Evolutionary conservation across 2,797 vertebrate genomes (phyloP).

Genomic region (Astyanax mexicanus): DNA sequence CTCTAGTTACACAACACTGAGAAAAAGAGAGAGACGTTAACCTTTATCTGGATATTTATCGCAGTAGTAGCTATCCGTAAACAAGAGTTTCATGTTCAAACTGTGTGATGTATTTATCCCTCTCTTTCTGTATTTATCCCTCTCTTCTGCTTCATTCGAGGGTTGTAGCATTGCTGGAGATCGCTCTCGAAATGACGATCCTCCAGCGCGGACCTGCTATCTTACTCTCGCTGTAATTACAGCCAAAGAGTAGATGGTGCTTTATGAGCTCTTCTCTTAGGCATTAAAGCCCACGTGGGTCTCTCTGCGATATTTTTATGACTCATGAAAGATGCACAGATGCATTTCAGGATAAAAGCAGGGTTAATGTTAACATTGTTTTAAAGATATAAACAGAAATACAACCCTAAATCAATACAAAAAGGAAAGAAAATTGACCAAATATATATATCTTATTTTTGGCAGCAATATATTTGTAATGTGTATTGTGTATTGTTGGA

Average conservation of each 20-base stretch:
- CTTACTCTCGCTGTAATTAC: background rate
- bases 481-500: no score
- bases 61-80: background rate
- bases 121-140: background rate
- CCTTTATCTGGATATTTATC: background rate
- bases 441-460: no score
- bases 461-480: no score
- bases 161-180: background rate
- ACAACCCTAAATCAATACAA: no score
- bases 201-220: conserved; percentile 10
- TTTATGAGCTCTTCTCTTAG: conserved; percentile 11
- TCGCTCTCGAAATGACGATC: conserved; percentile 9
- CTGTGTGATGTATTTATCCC: background rate
- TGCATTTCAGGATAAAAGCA: conserved; percentile 16
- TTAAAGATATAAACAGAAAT: background rate
- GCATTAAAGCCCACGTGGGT: conserved; percentile 3
- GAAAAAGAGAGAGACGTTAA: background rate
- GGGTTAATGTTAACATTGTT: conserved; percentile 38
- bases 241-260: background rate
- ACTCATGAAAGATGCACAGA: conserved; percentile 32
- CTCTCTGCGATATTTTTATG: conserved; percentile 33
- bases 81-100: background rate
- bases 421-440: no score
- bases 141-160: background rate
- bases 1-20: background rate